Conservation (phyloP, 2,113 vertebrate species). For the Marcusenius ussheri region DNA sequence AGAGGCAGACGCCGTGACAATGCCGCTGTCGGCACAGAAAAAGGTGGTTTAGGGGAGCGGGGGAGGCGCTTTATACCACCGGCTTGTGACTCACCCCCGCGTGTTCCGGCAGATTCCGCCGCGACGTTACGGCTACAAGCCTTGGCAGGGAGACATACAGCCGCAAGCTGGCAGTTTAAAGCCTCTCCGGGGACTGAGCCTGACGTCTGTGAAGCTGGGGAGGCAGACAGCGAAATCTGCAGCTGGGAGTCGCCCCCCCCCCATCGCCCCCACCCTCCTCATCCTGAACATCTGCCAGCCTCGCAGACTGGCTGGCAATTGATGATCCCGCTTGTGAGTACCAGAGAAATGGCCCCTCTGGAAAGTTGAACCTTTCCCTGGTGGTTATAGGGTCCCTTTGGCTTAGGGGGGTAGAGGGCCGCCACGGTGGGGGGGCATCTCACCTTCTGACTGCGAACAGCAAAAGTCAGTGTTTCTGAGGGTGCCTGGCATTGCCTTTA, state of each 20-base stretch:
- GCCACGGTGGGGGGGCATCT: neutral
- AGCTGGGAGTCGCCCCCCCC: neutral
- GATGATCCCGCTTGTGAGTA: conserved; percentile 59
- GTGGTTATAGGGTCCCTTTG: neutral
- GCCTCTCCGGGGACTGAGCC: neutral
- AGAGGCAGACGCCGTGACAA: neutral
- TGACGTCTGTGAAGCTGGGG: neutral
- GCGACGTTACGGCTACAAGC: neutral
- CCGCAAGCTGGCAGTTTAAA: neutral
- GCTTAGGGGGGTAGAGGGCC: neutral
- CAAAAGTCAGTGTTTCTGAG: neutral
- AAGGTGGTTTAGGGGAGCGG: neutral
- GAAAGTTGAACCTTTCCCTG: conserved; percentile 16
- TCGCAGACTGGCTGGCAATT: conserved; percentile 52
- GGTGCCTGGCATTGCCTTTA: neutral
- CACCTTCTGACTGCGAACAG: neutral
- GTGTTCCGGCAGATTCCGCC: neutral
- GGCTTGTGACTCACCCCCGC: neutral
- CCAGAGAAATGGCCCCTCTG: conserved; percentile 45
- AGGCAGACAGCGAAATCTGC: neutral
- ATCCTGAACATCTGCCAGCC: conserved; percentile 56
- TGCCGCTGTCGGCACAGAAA: neutral
- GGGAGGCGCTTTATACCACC: neutral
- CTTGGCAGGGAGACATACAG: neutral
- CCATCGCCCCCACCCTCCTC: conserved; percentile 29